Percentiles rank a stretch among this genome's conserved stretches.
These are phyloP conservation scores for Cryptophagus acutangulus DNA, from an alignment of 2,888 invertebrate genomes.

Conservation along the genomic window DNA sequence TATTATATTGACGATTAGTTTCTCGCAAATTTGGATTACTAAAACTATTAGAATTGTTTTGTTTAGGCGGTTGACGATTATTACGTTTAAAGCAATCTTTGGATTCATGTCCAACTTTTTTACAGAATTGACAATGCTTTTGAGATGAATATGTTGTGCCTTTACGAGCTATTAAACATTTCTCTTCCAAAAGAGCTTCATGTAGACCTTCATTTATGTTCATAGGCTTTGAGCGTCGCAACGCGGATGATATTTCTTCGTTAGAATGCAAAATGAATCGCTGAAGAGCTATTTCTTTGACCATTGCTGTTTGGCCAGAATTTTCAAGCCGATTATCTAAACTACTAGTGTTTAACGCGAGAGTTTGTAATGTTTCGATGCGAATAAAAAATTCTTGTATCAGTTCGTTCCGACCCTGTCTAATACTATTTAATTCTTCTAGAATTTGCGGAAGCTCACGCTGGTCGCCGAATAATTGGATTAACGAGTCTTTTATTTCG, in stretches of 20 bases:
- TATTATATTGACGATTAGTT: constrained; percentile 1
- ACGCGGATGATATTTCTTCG: constrained; percentile 4
- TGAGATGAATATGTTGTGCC: background rate
- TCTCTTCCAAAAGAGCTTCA: constrained; percentile 10
- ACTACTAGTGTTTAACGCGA: background rate
- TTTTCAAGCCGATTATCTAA: background rate
- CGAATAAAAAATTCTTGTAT: constrained; percentile 4
- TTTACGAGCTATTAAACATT: constrained; percentile 6
- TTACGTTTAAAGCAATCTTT: constrained; percentile 4
- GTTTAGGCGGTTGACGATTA: background rate
- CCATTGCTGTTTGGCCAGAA: background rate
- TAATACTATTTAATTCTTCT: constrained; percentile 1
- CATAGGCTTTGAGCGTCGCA: constrained; percentile 9
- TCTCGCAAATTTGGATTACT: constrained; percentile 1
- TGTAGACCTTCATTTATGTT: constrained; percentile 5
- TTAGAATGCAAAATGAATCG: constrained; percentile 2
- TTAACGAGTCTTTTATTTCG: background rate
- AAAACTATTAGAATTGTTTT: background rate
- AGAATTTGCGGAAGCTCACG: background rate
- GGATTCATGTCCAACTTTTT: background rate
- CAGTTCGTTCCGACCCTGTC: background rate
- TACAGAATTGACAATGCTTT: background rate
- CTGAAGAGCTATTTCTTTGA: constrained; percentile 4
- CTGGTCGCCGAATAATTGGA: background rate
- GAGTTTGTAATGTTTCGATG: constrained; percentile 1